phyloP scores from a whole-genome alignment of 2,113 vertebrate species.

The Zosterops hypoxanthus region DNA sequence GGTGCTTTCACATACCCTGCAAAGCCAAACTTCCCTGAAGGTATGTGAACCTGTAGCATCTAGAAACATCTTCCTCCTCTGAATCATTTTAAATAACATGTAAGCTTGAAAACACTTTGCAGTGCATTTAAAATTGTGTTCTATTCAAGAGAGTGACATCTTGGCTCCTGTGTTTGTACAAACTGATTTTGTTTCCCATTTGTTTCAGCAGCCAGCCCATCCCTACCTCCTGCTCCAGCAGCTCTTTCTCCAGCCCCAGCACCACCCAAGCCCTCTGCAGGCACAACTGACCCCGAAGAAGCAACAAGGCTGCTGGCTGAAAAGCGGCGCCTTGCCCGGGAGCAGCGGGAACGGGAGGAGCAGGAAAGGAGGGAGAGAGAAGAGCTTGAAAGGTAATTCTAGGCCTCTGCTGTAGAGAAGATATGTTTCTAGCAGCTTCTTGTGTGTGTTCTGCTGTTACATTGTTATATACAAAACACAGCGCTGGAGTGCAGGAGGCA shows the following conservation, averaged over 20 bases:
- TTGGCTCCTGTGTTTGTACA: not conserved
- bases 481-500: not conserved
- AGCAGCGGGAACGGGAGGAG: slow-evolving; percentile 91
- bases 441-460: not conserved
- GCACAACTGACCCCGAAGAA: slow-evolving; percentile 92
- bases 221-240: slow-evolving; percentile 41
- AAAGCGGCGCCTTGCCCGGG: slow-evolving; percentile 90
- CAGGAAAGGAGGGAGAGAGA: slow-evolving; percentile 83
- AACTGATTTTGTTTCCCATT: not conserved
- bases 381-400: slow-evolving; percentile 84
- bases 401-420: not conserved
- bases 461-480: not conserved
- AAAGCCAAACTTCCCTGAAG: not conserved
- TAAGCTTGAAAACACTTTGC: not conserved
- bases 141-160: not conserved
- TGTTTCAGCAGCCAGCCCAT: not conserved
- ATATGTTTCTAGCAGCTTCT: not conserved
- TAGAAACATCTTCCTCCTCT: not conserved
- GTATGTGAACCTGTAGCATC: not conserved
- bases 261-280: slow-evolving; percentile 78
- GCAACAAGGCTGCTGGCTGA: slow-evolving; percentile 90
- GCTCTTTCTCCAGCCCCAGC: slow-evolving; percentile 8
- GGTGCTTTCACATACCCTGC: not conserved
- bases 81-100: not conserved
- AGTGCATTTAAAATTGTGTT: not conserved